Evolutionary conservation across 2,888 invertebrate genomes (phyloP).

Genomic region (Prosapia bicincta): DNA sequence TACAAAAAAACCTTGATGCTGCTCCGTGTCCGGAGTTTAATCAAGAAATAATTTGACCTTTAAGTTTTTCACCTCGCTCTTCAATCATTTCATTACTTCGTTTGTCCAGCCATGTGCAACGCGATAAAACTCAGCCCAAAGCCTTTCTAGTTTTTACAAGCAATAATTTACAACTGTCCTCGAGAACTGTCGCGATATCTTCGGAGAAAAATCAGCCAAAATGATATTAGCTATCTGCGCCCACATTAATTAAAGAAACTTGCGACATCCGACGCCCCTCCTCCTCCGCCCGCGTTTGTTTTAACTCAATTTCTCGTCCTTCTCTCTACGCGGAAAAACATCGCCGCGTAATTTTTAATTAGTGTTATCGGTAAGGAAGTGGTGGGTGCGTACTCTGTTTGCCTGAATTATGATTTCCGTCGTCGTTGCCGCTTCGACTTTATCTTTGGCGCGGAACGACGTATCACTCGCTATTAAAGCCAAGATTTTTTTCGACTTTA

Average conservation of each 20-base stretch:
- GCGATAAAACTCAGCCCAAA: not conserved
- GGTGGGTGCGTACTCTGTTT: not conserved
- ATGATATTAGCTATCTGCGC: constrained; percentile 27
- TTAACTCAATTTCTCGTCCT: constrained; percentile 27
- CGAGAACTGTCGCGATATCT: not conserved
- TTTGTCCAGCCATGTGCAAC: not conserved
- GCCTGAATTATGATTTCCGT: constrained; percentile 25
- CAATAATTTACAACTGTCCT: not conserved
- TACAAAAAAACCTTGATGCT: not conserved
- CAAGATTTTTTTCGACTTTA: not conserved
- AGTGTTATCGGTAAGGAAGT: constrained; percentile 24
- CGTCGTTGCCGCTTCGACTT: constrained; percentile 1
- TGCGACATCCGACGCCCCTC: constrained; percentile 11
- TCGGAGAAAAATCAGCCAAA: constrained; percentile 26
- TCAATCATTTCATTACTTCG: not conserved
- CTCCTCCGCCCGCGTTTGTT: not conserved
- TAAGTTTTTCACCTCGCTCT: not conserved
- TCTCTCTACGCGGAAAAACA: constrained; percentile 23
- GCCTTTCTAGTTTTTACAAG: not conserved
- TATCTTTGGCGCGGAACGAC: constrained; percentile 24
- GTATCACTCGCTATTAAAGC: constrained; percentile 24
- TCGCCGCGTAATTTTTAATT: constrained; percentile 29
- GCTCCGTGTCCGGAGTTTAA: not conserved
- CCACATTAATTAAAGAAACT: constrained; percentile 26
- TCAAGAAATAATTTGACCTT: not conserved